Conservation (phyloP, 2,888 invertebrate species). For the Parnassius orleans region DNA sequence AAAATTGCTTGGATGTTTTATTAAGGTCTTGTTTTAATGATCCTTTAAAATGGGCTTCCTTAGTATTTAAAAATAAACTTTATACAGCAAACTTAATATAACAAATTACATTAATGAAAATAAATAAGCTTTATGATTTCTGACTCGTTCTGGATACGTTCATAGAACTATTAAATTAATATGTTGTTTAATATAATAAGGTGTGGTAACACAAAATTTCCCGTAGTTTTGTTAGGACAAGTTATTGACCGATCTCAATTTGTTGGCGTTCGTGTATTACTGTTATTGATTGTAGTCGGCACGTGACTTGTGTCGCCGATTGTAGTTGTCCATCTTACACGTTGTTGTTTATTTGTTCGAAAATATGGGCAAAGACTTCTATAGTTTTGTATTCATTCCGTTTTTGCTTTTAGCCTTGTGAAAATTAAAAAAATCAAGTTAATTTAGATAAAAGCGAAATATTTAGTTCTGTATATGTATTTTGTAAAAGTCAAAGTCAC, state of each 20-base stretch:
- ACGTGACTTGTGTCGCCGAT: conserved; percentile 76
- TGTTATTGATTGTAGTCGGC: conserved; percentile 76
- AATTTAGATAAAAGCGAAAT: too few species aligned
- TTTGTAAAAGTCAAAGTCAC: too few species aligned
- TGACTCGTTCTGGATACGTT: too few species aligned
- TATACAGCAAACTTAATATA: too few species aligned
- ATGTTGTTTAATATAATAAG: conserved; percentile 1
- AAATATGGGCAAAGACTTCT: conserved; percentile 11
- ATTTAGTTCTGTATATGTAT: too few species aligned
- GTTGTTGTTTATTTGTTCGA: conserved; percentile 50
- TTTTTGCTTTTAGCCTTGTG: too few species aligned
- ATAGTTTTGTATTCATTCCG: conserved; percentile 1
- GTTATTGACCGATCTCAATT: conserved; percentile 75
- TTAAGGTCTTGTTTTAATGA: too few species aligned
- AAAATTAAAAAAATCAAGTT: too few species aligned
- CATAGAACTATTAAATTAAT: neutral
- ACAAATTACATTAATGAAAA: too few species aligned
- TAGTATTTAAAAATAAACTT: too few species aligned
- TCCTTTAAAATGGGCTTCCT: too few species aligned
- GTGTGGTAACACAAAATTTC: conserved; percentile 49
- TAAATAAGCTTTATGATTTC: too few species aligned
- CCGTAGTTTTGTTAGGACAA: conserved; percentile 67
- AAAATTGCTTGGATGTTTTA: neutral
- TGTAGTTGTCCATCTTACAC: conserved; percentile 54
- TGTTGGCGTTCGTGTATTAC: conserved; percentile 74